Base-by-base conservation (phyloP, 2,888 invertebrate genomes). In the Habroteleia sp. region DNA sequence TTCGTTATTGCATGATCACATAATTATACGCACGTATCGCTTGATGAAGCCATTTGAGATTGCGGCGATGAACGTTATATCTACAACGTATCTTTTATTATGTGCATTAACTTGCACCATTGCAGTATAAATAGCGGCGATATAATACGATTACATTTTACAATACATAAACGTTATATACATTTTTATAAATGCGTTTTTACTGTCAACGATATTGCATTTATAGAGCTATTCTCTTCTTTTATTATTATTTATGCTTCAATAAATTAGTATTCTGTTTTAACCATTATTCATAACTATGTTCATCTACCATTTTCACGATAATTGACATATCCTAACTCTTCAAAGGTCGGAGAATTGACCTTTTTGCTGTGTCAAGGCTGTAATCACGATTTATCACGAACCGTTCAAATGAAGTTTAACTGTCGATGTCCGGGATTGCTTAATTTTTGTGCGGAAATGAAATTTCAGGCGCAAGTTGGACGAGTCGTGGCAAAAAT, bases 401-500 rank as follows among this genome's bases (percentile, higher is more conserved):
- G 37, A 25, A 48, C 7, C 3, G 48, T 17, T 48, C 8, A 3
- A 25, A 7, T 8, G 17, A 29, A 56, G 20, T 41, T 41, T 13
- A 56, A 41, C 41, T 14, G 20, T 10, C 20, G 11, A 13, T 20
- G 20, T 29, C 31, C 29, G 31, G 23, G 17, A 48, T 5, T 10
- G 13, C 11, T 29, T 14, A 31, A 33, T 52, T 52, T 54, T 54
- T 23, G 11, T n/a, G 3, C 27, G 29, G 33, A 54, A 44, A 44
- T 42, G 29, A 17, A 65, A 65, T 65, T 50, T 33, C 29, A 3
- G n/a, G 27, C 17, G 31, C 29, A 46, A 10, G 13, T n/a, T 2
- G 23, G 14, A 13, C 8, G 41, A 39, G 74, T 79, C 79, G 79
- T 75, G 60, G 74, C 68, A 86, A 87, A 87, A 86, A 86, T 87